phyloP scores from a whole-genome alignment of 2,113 vertebrate species.

The Rhynchopsitta pachyrhyncha region DNA sequence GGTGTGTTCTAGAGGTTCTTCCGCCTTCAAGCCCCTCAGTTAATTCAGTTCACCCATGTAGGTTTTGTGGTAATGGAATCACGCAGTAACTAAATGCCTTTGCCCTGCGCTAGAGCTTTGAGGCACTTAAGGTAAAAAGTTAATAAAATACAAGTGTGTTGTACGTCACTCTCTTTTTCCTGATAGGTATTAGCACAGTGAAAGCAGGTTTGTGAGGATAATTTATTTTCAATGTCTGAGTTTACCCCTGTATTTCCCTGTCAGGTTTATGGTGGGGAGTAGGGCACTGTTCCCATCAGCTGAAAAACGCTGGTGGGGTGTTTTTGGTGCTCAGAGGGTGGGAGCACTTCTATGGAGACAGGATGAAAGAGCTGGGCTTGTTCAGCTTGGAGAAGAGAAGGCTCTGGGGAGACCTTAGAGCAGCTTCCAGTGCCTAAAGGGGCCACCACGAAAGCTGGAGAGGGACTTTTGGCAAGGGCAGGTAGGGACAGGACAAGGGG shows the following conservation, averaged over 20 bases:
- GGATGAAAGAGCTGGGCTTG: not conserved
- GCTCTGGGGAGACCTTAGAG: too few species aligned
- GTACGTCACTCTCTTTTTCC: accelerated
- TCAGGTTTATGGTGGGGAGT: accelerated
- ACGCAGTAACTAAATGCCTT: accelerated
- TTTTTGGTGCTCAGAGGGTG: not conserved
- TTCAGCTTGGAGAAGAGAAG: not conserved
- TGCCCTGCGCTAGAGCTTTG: accelerated
- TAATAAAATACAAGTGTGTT: accelerated
- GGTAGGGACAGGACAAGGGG: not conserved
- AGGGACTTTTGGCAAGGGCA: not conserved
- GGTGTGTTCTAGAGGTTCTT: not conserved
- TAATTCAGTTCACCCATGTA: accelerated
- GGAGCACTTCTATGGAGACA: not conserved
- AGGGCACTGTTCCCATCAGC: not conserved
- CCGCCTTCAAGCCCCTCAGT: not conserved
- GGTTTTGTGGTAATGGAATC: not conserved
- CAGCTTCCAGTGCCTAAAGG: not conserved
- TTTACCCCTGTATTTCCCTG: not conserved
- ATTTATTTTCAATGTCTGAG: not conserved
- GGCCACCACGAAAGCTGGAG: not conserved
- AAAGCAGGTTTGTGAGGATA: not conserved
- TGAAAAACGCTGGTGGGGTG: accelerated
- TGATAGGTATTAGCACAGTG: accelerated
- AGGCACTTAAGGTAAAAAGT: not conserved